phyloP scores from a whole-genome alignment of 2,888 invertebrate species.

The Drosophila melanosoma region DNA sequence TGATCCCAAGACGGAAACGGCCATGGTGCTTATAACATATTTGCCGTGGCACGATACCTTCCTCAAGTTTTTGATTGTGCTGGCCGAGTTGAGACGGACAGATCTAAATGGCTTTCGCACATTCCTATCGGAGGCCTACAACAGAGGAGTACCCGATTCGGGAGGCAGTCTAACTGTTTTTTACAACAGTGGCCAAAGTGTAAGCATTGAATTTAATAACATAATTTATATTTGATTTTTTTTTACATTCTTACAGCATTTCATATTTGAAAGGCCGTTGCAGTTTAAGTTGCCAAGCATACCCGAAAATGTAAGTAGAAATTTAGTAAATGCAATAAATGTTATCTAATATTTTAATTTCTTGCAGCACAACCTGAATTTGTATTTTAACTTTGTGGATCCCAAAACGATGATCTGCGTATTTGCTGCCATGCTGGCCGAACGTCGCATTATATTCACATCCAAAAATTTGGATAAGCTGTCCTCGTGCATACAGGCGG shows the following conservation, averaged over 20 bases:
- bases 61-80: conserved; percentile 85
- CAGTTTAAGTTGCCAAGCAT: conserved; percentile 95
- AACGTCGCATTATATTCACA: conserved; percentile 96
- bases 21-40: conserved; percentile 93
- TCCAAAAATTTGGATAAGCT: conserved; percentile 95
- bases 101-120: conserved; percentile 80
- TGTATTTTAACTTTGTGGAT: conserved; percentile 99
- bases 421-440: conserved; percentile 97
- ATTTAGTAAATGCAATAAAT: neutral
- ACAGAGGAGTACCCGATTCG: conserved; percentile 89
- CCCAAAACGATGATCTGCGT: conserved; percentile 97
- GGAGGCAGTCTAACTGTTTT: conserved; percentile 88
- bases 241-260: conserved; percentile 88
- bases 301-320: conserved; percentile 94
- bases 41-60: conserved; percentile 99
- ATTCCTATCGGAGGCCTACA: conserved; percentile 89
- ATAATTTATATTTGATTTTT: neutral
- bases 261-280: conserved; percentile 91
- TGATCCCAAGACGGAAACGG: conserved; percentile 94
- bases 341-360: neutral
- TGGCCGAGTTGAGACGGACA: conserved; percentile 82
- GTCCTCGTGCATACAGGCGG: conserved; percentile 97
- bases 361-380: conserved; percentile 96
- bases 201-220: conserved; percentile 81
- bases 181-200: conserved; percentile 87